Evolutionary conservation across 2,113 vertebrate genomes (phyloP), one percentile per base, ranked within the genome.

Genomic region (Cairina moschata): DNA sequence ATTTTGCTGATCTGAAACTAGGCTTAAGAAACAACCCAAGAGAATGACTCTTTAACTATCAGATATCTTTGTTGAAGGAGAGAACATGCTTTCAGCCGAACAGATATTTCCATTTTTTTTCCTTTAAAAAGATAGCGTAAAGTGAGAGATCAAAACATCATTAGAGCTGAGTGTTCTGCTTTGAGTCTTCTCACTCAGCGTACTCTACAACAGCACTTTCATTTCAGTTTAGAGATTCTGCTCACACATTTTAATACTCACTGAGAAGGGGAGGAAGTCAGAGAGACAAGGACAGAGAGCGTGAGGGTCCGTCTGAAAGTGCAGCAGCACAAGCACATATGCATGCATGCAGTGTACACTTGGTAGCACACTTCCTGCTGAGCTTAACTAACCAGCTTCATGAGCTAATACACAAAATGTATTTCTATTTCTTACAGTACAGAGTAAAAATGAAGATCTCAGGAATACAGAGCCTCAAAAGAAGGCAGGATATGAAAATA

Each of bases 251-350:
- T 26, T 65, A 74, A 88, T 73, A 80, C 74, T 95, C 68, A 25
- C 36, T 50, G 55, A 83, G 85, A 55, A 68, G n/a, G 34, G 54
- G 46, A 88, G 76, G 42, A 90, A 91, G 80, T 66, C 69, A 92
- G 85, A 84, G 50, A 77, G 79, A 93, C 86, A 92, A 95, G 91
- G 90, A 60, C 95, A 93, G 71, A 44, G 52, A 50, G 54, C 32
- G 79, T 55, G 72, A 81, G 63, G 83, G 85, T 42, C 78, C 36
- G 11, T 84, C 76, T 90, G 84, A 81, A 82, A 36, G 11, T 62
- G 90, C 88, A 69, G 54, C 52, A 91, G 79, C 8, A 9, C 13
- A 52, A 90, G 34, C 20, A 63, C 28, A n/a, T 6, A 44, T 21
- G 56, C 15, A 14, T 4, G 23, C 21, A 62, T n/a, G 52, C 55